Percentiles rank a stretch among this genome's conserved stretches.
These are phyloP conservation scores for Neomorphus geoffroyi DNA, from an alignment of 2,797 vertebrate genomes.

Conservation along the genomic window DNA sequence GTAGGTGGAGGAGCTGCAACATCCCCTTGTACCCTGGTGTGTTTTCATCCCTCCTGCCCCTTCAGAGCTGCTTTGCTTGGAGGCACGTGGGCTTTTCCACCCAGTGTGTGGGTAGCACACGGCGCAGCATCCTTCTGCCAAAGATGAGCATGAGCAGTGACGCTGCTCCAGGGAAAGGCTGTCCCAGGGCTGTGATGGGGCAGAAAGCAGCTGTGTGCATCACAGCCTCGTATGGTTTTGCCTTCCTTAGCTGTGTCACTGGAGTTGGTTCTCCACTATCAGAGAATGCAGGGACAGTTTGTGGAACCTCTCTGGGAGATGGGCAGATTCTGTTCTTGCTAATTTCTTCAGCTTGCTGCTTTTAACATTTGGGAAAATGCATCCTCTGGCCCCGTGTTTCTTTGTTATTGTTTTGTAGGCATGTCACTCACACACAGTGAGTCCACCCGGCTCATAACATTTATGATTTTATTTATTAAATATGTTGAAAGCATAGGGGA, in stretches of 20 bases:
- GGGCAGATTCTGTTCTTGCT: not conserved
- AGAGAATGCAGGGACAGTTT: not conserved
- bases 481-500: not conserved
- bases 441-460: not conserved
- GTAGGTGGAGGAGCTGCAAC: not conserved
- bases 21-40: rapidly evolving
- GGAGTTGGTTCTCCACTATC: not conserved
- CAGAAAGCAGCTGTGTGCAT: rapidly evolving
- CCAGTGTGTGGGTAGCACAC: rapidly evolving
- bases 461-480: not conserved
- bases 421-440: rapidly evolving
- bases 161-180: not conserved
- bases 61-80: not conserved
- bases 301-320: not conserved
- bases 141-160: not conserved
- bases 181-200: not conserved
- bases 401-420: not conserved
- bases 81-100: not conserved
- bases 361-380: not conserved
- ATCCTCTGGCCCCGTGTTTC: not conserved
- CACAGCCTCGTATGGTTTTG: not conserved
- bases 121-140: not conserved
- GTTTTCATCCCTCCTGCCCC: not conserved
- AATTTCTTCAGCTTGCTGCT: not conserved
- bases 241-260: rapidly evolving